Evolutionary conservation across 2,888 invertebrate genomes (phyloP).

Genomic region (Oligia fasciuncula): DNA sequence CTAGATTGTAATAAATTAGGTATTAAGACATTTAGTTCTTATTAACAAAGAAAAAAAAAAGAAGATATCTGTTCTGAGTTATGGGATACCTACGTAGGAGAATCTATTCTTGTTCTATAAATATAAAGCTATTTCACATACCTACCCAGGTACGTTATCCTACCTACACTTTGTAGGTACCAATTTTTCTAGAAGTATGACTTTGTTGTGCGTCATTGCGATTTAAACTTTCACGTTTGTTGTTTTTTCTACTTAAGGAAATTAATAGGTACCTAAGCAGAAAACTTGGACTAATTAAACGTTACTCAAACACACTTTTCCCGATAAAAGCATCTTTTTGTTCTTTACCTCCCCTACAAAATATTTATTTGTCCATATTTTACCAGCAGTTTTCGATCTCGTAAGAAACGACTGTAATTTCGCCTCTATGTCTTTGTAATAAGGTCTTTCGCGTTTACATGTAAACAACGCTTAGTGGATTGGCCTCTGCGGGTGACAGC

Average conservation of each 20-base stretch:
- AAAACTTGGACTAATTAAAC: slow-evolving; percentile 16
- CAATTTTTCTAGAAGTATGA: not conserved
- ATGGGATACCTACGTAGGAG: not conserved
- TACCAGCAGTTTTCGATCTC: slow-evolving; percentile 37
- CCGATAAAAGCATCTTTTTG: slow-evolving; percentile 44
- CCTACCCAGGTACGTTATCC: no score
- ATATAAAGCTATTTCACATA: not conserved
- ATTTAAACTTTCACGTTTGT: not conserved
- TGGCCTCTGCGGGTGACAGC: slow-evolving; percentile 80
- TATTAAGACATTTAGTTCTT: no score
- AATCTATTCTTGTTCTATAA: not conserved
- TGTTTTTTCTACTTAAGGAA: not conserved
- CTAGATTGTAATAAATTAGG: no score
- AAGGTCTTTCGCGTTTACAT: slow-evolving; percentile 56
- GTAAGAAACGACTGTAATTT: slow-evolving; percentile 28
- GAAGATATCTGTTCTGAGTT: not conserved
- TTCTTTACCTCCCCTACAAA: slow-evolving; percentile 38
- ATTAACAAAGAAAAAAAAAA: no score
- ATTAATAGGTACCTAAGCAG: not conserved
- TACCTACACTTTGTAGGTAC: not conserved
- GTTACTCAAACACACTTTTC: slow-evolving; percentile 30
- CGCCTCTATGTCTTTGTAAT: slow-evolving; percentile 38
- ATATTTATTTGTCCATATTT: slow-evolving; percentile 54
- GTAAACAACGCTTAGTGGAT: slow-evolving; percentile 68
- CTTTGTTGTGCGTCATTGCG: not conserved